These are phyloP conservation scores for Acrocephalus kingi DNA, from an alignment of 2,113 vertebrate genomes.

Conservation along the genomic window DNA sequence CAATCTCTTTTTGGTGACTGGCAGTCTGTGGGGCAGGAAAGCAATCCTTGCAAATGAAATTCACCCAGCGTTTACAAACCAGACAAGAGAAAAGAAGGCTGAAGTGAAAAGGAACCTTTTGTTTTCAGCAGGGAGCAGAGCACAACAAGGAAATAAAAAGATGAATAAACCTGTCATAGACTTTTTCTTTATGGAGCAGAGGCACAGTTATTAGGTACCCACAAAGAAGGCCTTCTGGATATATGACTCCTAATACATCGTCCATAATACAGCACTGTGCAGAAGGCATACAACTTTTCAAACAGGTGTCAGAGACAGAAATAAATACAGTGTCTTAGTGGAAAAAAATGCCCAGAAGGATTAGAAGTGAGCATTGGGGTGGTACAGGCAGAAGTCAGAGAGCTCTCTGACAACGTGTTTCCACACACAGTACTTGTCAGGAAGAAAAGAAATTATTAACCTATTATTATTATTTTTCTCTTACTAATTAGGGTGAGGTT, in stretches of 20 bases:
- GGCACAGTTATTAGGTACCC: constrained; percentile 57
- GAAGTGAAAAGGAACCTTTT: constrained; percentile 16
- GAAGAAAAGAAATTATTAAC: not conserved
- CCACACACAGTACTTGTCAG: not conserved
- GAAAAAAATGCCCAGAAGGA: constrained; percentile 36
- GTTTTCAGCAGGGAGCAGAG: constrained; percentile 12
- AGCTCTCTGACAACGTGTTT: not conserved
- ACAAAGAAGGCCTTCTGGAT: constrained; percentile 54
- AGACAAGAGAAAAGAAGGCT: constrained; percentile 40
- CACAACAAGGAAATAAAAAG: constrained; percentile 67
- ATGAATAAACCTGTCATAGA: constrained; percentile 59
- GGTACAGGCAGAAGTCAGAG: not conserved
- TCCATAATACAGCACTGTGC: constrained; percentile 46
- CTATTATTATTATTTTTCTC: constrained; percentile 33
- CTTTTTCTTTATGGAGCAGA: constrained; percentile 55
- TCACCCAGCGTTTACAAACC: constrained; percentile 40
- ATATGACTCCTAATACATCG: constrained; percentile 48
- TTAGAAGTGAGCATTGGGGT: constrained; percentile 22
- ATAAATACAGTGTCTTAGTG: constrained; percentile 56
- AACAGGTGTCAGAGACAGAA: constrained; percentile 39
- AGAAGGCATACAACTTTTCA: constrained; percentile 58
- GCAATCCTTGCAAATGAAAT: not conserved
- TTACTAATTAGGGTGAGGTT: constrained; percentile 28
- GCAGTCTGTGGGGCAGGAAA: not conserved
- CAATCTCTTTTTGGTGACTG: not conserved